Percentiles rank a stretch among this genome's conserved stretches.
phyloP scores from a whole-genome alignment of 2,797 vertebrate species.

The Lophotriccus pileatus region DNA sequence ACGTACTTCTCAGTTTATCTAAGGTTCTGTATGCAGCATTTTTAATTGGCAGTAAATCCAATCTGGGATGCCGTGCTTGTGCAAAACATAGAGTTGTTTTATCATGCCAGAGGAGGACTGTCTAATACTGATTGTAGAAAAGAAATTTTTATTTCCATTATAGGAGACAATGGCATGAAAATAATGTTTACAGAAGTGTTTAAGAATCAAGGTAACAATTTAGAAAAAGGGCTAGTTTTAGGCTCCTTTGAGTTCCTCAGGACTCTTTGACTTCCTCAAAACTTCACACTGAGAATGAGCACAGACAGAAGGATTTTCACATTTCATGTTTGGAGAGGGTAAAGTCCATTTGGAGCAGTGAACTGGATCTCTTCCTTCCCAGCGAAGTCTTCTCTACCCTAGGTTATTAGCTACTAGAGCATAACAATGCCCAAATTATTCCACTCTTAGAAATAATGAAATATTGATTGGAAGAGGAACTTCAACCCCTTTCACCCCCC shows the following conservation, averaged over 20 bases:
- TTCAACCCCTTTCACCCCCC: background rate
- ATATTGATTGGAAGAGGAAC: background rate
- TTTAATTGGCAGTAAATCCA: background rate
- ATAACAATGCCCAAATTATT: background rate
- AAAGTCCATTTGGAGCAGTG: background rate
- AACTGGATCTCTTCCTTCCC: background rate
- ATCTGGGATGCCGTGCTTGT: background rate
- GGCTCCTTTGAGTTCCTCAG: background rate
- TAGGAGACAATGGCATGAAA: background rate
- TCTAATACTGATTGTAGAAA: background rate
- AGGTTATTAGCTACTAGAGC: background rate
- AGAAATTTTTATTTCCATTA: background rate
- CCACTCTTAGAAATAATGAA: background rate
- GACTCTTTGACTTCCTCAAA: background rate
- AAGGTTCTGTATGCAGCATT: background rate
- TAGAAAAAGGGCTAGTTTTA: background rate
- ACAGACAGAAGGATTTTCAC: background rate
- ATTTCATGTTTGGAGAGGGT: background rate
- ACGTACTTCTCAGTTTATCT: background rate
- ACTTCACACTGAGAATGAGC: background rate
- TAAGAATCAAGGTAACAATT: background rate
- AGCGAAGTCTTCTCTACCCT: background rate
- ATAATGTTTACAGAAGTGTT: background rate
- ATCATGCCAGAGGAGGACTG: background rate
- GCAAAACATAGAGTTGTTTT: background rate